Evolutionary conservation across 2,888 invertebrate species (phyloP), one percentile per base, ranked within the genome.

Genomic region (Digitonthophagus gazella): DNA sequence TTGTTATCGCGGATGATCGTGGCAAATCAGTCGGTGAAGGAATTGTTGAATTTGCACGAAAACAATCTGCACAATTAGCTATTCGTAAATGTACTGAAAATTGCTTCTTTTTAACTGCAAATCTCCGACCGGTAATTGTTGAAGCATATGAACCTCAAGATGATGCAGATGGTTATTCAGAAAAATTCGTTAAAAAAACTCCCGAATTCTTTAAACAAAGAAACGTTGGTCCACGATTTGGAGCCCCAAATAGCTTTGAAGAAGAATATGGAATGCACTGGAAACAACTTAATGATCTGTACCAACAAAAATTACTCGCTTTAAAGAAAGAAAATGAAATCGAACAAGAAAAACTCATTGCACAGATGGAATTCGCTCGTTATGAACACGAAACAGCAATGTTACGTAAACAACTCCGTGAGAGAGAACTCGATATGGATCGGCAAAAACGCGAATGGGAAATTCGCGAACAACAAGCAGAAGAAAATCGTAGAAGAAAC

Each of bases 351-450:
- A 96, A 97, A 77, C 85, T 98, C 3, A 96, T 97, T 79, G 95
- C 95, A 58, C 97, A 98, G 83, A 97, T 98, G 96, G 97, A 97
- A 82, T 93, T 93, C 81, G 97, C 97, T 3, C 90, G 93, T 82
- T 96, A 96, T 82, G 98, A 98, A 84, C 97, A 98, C 82, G 98
- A 98, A 84, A 97, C 98, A 1, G 96, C 97, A 84, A 85, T 96
- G 82, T 86, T 98, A 63, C 88, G 98, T 78, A 95, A 97, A 87
- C 96, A 95, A 84, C 82, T 96, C 74, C 88, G 94, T 15, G 90
- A 91, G 80, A 89, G 95, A 68, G 95, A 96, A 84, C 89, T 92
- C 78, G 95, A 95, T 80, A 90, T 93, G 76, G 95, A 95, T 79
- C 88, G 94, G 1, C 93, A 93, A 83, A 82, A 82, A 72, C 76